Evolutionary conservation across 2,113 vertebrate species (phyloP).

Genomic region (Chauna torquata): DNA sequence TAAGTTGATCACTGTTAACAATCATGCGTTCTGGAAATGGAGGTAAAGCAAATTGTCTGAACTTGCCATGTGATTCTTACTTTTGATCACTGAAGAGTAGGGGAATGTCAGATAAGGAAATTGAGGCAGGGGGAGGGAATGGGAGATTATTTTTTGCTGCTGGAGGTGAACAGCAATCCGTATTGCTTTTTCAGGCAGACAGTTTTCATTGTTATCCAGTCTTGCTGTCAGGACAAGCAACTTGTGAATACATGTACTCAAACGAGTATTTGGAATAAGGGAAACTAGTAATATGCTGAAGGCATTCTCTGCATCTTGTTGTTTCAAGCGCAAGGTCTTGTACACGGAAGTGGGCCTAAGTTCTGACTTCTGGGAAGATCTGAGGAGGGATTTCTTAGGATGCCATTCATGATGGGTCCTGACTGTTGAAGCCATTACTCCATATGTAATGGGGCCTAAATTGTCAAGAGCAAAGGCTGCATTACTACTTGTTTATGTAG

Average conservation of each 20-base stretch:
- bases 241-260: neutral
- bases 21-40: neutral
- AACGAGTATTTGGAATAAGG: neutral
- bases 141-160: neutral
- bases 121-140: neutral
- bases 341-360: neutral
- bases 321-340: neutral
- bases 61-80: neutral
- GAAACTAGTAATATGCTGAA: neutral
- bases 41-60: constrained; percentile 11
- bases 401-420: neutral
- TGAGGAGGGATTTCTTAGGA: neutral
- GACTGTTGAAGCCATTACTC: neutral
- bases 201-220: neutral
- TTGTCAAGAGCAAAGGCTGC: neutral
- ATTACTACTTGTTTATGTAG: neutral
- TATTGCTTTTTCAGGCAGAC: neutral
- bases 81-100: neutral
- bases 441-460: neutral
- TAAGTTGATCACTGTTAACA: constrained; percentile 20
- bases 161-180: neutral
- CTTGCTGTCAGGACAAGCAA: neutral
- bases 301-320: neutral
- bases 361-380: neutral
- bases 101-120: neutral